Evolutionary conservation across 2,797 vertebrate genomes (phyloP).

Genomic region (Argya squamiceps): DNA sequence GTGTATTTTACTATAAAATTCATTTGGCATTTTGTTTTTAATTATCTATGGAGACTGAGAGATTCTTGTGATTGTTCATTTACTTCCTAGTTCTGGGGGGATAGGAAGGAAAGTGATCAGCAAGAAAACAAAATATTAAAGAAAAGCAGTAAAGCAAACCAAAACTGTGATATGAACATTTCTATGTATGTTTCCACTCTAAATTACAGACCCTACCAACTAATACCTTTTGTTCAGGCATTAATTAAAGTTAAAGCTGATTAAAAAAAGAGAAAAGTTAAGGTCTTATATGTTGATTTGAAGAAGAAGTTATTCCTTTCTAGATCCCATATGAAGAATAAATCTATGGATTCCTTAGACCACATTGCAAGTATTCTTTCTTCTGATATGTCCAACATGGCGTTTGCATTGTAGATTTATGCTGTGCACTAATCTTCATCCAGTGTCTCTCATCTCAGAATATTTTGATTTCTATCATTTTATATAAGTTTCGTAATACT

Average conservation of each 20-base stretch:
- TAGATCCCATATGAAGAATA: background rate
- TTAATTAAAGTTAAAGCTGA: background rate
- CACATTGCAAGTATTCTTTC: background rate
- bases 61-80: background rate
- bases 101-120: background rate
- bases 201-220: background rate
- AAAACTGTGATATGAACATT: background rate
- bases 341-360: background rate
- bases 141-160: background rate
- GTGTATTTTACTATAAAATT: background rate
- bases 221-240: background rate
- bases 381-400: background rate
- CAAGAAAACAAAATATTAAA: background rate
- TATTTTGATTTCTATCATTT: background rate
- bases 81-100: background rate
- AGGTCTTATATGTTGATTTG: background rate
- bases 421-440: background rate
- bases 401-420: background rate
- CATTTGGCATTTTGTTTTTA: background rate
- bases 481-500: background rate
- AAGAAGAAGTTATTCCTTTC: background rate
- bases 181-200: background rate
- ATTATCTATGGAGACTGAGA: background rate
- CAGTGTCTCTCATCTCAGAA: background rate
- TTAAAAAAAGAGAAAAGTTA: background rate